Evolutionary conservation across 2,113 vertebrate genomes (phyloP), one percentile per base, ranked within the genome.

Genomic region (Pangasianodon gigas): DNA sequence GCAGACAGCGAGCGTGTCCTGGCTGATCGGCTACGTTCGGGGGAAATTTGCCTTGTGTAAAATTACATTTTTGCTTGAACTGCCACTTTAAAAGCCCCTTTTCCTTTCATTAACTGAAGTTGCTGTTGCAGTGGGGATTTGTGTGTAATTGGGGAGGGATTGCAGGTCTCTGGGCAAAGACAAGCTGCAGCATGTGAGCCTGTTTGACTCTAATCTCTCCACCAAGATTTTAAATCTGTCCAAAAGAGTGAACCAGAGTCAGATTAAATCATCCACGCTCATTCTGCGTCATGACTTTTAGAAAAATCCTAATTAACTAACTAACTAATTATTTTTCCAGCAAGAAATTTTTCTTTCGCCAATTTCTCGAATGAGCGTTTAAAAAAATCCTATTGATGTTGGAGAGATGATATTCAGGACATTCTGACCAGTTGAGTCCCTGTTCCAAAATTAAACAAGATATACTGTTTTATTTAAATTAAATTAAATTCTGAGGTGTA

Each of bases 91-190:
- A 71, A 86, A 86, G 48, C 65, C n/a, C 44, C 24, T 37, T 69
- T 71, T 71, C n/a, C 46, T 86, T 86, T 86, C 85, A 86, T 86
- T 86, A 86, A 37, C 18, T 74, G 62, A 86, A 74, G 85, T 18
- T 69, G 58, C 46, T 69, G 16, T 48, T n/a, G 65, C 85, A 74
- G 62, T 54, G n/a, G 65, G 85, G 85, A 86, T 86, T 69, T 86
- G 65, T 74, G 48, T 51, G 48, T 86, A 74, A 86, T 86, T 86
- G 85, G 48, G 21, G 62, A 71, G 85, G 85, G 85, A 86, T 86
- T 86, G 46, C 65, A 37, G 48, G 85, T 86, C 85, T 86, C 85
- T 74, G 65, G 65, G 85, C 85, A 86, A 84, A 69, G 85, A 86
- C 65, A 51, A 54, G 65, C 46, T 86, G 85, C 85, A 86, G 85